Conservation (phyloP, 2,113 vertebrate species). For the Cettia cetti region DNA sequence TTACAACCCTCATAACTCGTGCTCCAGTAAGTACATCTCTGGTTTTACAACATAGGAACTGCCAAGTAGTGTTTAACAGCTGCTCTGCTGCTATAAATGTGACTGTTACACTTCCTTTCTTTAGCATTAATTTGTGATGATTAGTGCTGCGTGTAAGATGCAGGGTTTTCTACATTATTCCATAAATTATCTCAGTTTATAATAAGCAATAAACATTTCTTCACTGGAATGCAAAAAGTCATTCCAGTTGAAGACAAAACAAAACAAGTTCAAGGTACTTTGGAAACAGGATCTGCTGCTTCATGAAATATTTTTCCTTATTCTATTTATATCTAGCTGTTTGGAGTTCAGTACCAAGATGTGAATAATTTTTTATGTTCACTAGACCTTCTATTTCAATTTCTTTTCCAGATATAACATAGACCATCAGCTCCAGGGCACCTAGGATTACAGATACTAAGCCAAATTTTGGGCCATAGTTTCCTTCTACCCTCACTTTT, state of each 20-base stretch:
- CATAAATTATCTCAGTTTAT: not conserved
- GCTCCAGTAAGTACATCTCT: not conserved
- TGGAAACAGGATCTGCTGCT: not conserved
- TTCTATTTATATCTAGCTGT: not conserved
- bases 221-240: not conserved
- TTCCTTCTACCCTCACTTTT: not conserved
- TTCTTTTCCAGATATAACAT: not conserved
- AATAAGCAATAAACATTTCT: not conserved
- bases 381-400: not conserved
- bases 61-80: not conserved
- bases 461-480: not conserved
- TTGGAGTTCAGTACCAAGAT: conserved; percentile 16
- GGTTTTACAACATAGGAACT: not conserved
- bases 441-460: not conserved
- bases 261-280: conserved; percentile 17
- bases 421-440: not conserved
- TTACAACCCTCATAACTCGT: fast-evolving
- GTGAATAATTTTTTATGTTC: conserved; percentile 47
- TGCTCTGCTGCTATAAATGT: not conserved
- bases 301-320: not conserved
- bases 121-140: not conserved
- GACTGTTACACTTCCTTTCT: not conserved
- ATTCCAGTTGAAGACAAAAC: not conserved
- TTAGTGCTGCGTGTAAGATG: not conserved
- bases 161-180: not conserved